Evolutionary conservation across 2,888 invertebrate species (phyloP), one percentile per base, ranked within the genome.

Genomic region (Chloroclystis v-ata): DNA sequence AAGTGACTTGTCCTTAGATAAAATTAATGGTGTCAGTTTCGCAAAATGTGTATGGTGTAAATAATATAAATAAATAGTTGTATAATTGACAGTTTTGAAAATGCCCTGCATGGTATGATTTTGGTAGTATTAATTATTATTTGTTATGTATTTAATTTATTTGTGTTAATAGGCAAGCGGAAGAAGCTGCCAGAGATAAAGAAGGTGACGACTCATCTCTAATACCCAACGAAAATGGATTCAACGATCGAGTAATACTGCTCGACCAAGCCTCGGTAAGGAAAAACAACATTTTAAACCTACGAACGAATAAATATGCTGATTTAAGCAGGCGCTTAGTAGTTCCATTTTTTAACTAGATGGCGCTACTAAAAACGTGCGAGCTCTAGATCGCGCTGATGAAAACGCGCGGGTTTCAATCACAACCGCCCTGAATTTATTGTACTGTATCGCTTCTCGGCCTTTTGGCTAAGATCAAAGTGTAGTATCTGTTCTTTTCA

Each of bases 171-270:
- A 86, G 86, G 86, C 86, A 87, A 81, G 85, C 85, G 0, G 86
- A 85, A 56, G 86, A 85, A 43, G 79, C 76, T 7, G 84, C 85
- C 0, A 78, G 86, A 0, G 86, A 85, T 1, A 85, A 86, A 54
- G 86, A 85, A 10, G 82, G 79, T 37, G 85, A 85, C 2, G 74
- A 75, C 4, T 63, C 79, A 11, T 72, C 66, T 0, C 59, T 82
- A 8, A 56, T 82, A 29, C 76, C 82, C 0, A 67, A 81, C 12
- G 82, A 82, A 12, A 70, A 80, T 41, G 60, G 56, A 1, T 55
- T 75, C 4, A 64, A 72, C 1, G 69, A 72, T 5, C 55, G 78
- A 1, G 77, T 71, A 42, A 71, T 78, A 1, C 69, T 76, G 0
- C 79, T 81, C 47, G 85, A 87, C 51, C 85, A 86, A 52, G 84